Conservation (phyloP, 2,888 invertebrate genomes). For the Suillia variegata region DNA sequence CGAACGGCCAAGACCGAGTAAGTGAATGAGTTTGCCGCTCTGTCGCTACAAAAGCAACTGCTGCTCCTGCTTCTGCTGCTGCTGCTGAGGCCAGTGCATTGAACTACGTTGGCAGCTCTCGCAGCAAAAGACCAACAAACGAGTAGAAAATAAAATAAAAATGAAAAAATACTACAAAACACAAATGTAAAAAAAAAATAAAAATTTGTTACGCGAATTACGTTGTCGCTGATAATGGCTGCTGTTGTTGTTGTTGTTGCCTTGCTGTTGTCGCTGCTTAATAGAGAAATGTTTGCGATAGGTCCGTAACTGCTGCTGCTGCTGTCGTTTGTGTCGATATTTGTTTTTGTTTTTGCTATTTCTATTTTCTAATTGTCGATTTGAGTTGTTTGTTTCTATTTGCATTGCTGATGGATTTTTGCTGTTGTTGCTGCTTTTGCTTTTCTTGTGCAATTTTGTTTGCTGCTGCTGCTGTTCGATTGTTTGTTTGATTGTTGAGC, state of each 20-base stretch:
- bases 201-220: slow-evolving; percentile 12
- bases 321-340: not conserved
- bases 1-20: slow-evolving; percentile 12
- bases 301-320: slow-evolving; percentile 8
- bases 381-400: slow-evolving; percentile 9
- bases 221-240: slow-evolving; percentile 18
- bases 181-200: slow-evolving; percentile 1
- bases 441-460: slow-evolving; percentile 14
- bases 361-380: slow-evolving; percentile 14
- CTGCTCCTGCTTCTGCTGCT: too few species aligned
- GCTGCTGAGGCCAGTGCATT: not conserved
- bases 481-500: too few species aligned
- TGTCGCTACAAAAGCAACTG: too few species aligned
- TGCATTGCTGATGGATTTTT: slow-evolving; percentile 7
- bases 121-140: not conserved
- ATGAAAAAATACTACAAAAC: slow-evolving; percentile 11
- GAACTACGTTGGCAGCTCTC: not conserved
- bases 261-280: slow-evolving; percentile 12
- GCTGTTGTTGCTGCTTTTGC: slow-evolving; percentile 5
- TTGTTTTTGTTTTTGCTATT: not conserved
- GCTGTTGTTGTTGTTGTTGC: not conserved
- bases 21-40: not conserved
- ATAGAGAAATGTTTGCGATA: slow-evolving; percentile 15
- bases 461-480: slow-evolving; percentile 5
- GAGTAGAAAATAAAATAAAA: slow-evolving; percentile 7